These are phyloP conservation scores for Mycalesis mineus DNA, from an alignment of 2,888 invertebrate species.

Conservation along the genomic window DNA sequence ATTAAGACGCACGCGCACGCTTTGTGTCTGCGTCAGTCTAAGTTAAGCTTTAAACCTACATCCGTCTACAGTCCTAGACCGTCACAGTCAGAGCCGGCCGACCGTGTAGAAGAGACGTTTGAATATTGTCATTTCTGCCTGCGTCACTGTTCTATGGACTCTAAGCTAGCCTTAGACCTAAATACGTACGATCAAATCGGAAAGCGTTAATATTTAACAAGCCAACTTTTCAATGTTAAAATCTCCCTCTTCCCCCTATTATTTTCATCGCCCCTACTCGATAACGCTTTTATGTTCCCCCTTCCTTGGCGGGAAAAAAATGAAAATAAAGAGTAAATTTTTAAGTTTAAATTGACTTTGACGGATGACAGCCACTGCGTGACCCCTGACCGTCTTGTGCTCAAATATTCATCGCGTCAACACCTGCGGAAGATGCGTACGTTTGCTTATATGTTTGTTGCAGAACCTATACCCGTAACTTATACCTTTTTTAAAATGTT, in stretches of 20 bases:
- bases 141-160: too few species aligned
- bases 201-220: constrained; percentile 56
- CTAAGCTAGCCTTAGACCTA: constrained; percentile 15
- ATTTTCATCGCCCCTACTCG: constrained; percentile 61
- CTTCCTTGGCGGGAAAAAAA: constrained; percentile 52
- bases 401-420: constrained; percentile 66
- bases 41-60: too few species aligned
- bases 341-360: constrained; percentile 74
- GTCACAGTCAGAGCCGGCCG: too few species aligned
- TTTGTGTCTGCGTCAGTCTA: too few species aligned
- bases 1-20: too few species aligned
- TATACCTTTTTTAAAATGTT: too few species aligned
- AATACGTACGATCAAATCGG: constrained; percentile 41
- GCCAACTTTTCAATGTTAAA: constrained; percentile 66
- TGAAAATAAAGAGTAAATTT: constrained; percentile 62
- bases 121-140: too few species aligned
- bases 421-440: constrained; percentile 32
- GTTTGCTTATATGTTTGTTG: too few species aligned
- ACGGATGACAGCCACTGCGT: constrained; percentile 58
- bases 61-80: too few species aligned
- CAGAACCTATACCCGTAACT: too few species aligned
- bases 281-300: constrained; percentile 67
- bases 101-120: too few species aligned
- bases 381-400: constrained; percentile 62
- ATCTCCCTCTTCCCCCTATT: constrained; percentile 52